Conservation (phyloP, 1,140 invertebrate species). For the Oreohelix idahoensis region DNA sequence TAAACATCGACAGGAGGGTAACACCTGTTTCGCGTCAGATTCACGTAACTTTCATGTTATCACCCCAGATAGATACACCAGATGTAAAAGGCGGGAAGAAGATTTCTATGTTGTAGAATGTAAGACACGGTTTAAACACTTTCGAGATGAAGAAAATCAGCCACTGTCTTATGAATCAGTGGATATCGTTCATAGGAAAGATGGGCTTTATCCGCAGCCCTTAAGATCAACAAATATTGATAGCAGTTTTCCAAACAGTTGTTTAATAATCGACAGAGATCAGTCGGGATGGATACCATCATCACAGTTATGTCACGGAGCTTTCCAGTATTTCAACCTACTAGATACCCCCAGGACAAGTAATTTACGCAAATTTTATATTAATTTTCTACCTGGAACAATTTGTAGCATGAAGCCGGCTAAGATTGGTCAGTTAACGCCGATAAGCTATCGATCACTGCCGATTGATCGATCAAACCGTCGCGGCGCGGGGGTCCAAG, state of each 20-base stretch:
- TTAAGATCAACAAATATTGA: too few relatives aligned
- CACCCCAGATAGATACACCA: not conserved
- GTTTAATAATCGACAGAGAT: too few relatives aligned
- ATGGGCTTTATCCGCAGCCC: too few relatives aligned
- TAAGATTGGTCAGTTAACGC: constrained; percentile 29
- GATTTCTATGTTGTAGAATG: not conserved
- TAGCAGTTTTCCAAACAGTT: too few relatives aligned
- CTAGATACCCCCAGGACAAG: not conserved
- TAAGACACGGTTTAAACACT: not conserved
- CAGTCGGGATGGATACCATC: too few relatives aligned
- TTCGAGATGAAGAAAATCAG: not conserved
- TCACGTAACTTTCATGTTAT: not conserved
- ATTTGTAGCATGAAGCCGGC: not conserved
- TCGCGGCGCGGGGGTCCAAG: not conserved
- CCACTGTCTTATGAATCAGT: not conserved
- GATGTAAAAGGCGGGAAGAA: not conserved
- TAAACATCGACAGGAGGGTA: not conserved
- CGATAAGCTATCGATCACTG: constrained; percentile 15
- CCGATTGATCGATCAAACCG: constrained; percentile 23
- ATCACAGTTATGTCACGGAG: not conserved
- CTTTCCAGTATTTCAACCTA: not conserved
- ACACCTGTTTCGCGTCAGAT: not conserved
- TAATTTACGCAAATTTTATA: not conserved
- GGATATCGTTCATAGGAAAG: too few relatives aligned
- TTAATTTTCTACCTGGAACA: not conserved